Evolutionary conservation across 2,888 invertebrate genomes (phyloP), one percentile per base, ranked within the genome.

Genomic region (Orthosia incerta): DNA sequence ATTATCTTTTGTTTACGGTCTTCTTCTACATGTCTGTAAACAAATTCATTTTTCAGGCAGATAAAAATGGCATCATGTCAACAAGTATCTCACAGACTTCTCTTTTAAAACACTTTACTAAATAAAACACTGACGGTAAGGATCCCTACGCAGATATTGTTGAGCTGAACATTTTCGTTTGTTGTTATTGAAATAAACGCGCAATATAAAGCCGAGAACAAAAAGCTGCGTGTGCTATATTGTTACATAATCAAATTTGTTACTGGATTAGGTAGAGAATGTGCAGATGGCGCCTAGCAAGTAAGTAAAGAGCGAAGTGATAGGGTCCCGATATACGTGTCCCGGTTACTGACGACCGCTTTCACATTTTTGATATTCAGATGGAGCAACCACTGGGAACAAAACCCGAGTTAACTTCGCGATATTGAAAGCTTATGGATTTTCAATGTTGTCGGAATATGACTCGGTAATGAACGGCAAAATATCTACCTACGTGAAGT

Each of bases 391-490:
- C 93, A 93, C 92, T 93, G 94, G 93, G 95, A 96, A 95, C 95
- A 95, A 95, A 95, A 95, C 95, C 94, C 92, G 90, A 94, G 95
- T 94, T 95, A 95, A 94, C 94, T 94, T 91, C 89, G 88, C 92
- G 93, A 95, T 95, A 96, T 96, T 96, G 96, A 96, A 96, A 95
- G 94, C 94, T 96, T 96, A 96, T 96, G 94, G 95, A 94, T 95
- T 95, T 95, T 94, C 94, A 92, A 95, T 95, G 93, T 93, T 94
- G 91, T 91, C 91, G 88, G 91, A 91, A 91, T 93, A 92, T 91
- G 88, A 88, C 89, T 91, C 87, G 86, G 91, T 92, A 94, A 94
- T 93, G 92, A 94, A 91, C 88, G 88, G 85, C 87, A 86, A 84
- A 88, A 87, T 89, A 83, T 86, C 13, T 60, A 0, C 45, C 45